phyloP scores from a whole-genome alignment of 2,888 invertebrate species.

The Calliopum simillimum region DNA sequence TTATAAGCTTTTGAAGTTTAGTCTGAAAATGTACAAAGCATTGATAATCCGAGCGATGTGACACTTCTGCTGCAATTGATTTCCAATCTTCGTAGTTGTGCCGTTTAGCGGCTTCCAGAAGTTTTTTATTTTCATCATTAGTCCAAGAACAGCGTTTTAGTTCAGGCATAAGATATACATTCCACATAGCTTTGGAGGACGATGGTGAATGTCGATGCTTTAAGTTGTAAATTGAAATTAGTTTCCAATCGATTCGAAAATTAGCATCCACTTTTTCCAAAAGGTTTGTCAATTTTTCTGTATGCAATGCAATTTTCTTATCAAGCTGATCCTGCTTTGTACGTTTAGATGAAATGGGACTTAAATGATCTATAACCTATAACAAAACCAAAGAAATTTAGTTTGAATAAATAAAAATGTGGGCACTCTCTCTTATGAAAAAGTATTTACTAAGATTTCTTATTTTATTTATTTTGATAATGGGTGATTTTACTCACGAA shows the following conservation, averaged over 20 bases:
- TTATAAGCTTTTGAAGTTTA: constrained; percentile 53
- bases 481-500: too few species aligned
- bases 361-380: constrained; percentile 50
- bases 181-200: constrained; percentile 80
- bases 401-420: not conserved
- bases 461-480: too few species aligned
- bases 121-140: constrained; percentile 67
- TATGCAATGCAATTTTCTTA: constrained; percentile 44
- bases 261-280: constrained; percentile 42
- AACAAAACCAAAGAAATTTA: not conserved
- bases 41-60: constrained; percentile 74
- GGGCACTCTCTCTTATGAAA: too few species aligned
- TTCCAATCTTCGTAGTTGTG: constrained; percentile 76
- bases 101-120: constrained; percentile 65
- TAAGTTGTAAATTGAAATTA: constrained; percentile 59
- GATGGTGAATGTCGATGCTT: constrained; percentile 72
- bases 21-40: constrained; percentile 77
- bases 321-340: constrained; percentile 13
- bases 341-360: not conserved
- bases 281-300: constrained; percentile 44
- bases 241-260: constrained; percentile 63
- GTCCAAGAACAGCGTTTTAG: constrained; percentile 74
- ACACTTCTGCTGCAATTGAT: constrained; percentile 71
- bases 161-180: constrained; percentile 75
- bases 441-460: too few species aligned